Evolutionary conservation across 2,113 vertebrate species (phyloP).

Genomic region (Sitta europaea): DNA sequence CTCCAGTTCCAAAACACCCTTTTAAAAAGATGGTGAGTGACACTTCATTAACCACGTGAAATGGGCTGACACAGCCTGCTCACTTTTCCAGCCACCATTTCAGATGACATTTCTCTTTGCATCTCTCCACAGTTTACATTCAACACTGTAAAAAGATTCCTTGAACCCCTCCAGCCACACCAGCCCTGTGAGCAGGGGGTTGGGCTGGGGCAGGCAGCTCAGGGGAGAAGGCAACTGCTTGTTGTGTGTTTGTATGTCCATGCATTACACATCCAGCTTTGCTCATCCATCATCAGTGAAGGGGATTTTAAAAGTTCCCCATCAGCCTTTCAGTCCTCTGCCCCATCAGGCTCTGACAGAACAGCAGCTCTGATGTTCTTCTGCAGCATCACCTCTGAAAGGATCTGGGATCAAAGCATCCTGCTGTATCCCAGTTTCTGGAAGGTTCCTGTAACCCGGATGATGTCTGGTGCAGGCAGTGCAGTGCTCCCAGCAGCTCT

Average conservation of each 20-base stretch:
- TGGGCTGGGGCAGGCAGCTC: neutral
- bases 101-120: neutral
- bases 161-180: neutral
- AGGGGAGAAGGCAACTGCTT: neutral
- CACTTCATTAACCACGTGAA: conserved; percentile 9
- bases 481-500: neutral
- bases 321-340: neutral
- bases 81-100: neutral
- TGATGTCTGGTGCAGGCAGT: neutral
- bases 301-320: neutral
- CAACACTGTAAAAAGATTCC: neutral
- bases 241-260: neutral
- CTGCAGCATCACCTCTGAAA: neutral
- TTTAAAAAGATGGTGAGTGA: neutral
- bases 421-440: neutral
- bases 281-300: neutral
- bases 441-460: neutral
- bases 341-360: neutral
- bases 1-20: neutral
- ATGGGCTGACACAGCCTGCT: neutral
- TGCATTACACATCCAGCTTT: neutral
- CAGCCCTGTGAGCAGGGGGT: accelerated
- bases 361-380: neutral
- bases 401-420: neutral
- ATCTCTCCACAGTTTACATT: neutral